phyloP scores from a whole-genome alignment of 2,113 vertebrate genomes.

The Leuciscus idus region DNA sequence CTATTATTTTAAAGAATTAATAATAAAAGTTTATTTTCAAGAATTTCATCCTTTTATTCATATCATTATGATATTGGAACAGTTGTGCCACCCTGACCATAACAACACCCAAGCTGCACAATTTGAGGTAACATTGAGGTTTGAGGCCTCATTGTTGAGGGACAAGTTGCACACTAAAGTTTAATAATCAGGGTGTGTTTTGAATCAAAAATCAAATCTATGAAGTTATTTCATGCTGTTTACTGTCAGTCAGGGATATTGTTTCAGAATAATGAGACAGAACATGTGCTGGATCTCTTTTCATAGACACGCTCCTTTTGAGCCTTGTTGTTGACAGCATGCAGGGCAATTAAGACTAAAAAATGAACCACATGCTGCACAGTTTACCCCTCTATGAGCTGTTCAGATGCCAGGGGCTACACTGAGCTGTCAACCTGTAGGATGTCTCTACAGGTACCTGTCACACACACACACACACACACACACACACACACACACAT shows the following conservation, averaged over 20 bases:
- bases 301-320: conserved; percentile 33
- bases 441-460: conserved; percentile 42
- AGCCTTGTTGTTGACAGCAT: conserved; percentile 46
- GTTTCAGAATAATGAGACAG: conserved; percentile 41
- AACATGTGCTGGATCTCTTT: conserved; percentile 31
- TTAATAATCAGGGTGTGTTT: not conserved
- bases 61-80: not conserved
- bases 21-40: too few species aligned
- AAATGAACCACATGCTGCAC: conserved; percentile 38
- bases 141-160: not conserved
- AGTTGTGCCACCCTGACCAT: not conserved
- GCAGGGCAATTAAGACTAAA: conserved; percentile 53
- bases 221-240: not conserved
- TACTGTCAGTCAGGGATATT: conserved; percentile 6
- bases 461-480: conserved; percentile 15
- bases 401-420: conserved; percentile 31
- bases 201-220: not conserved
- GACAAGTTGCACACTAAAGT: not conserved
- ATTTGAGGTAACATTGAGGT: not conserved
- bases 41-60: not conserved
- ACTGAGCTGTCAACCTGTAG: conserved; percentile 43
- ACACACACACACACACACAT: conserved; percentile 8
- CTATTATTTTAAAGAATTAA: too few species aligned
- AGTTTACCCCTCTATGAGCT: conserved; percentile 40
- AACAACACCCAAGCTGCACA: not conserved